Evolutionary conservation across 2,113 vertebrate genomes (phyloP).

Genomic region (rabbit (Oryctolagus cuniculus)): DNA sequence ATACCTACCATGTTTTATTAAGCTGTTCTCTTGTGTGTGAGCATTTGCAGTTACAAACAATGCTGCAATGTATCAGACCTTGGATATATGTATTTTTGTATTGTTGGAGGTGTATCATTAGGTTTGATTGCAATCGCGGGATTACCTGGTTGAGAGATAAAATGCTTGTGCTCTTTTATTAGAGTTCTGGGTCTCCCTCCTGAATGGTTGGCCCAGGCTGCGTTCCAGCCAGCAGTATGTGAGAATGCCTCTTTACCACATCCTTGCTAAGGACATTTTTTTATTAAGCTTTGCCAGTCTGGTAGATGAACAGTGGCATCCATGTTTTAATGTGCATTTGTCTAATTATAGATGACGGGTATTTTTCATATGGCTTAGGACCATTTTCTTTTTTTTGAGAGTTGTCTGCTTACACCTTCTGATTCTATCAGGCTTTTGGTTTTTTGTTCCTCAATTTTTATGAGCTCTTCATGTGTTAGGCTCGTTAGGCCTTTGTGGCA

Average conservation of each 20-base stretch:
- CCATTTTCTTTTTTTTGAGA: background rate
- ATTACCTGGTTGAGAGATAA: constrained; percentile 7
- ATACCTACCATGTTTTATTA: background rate
- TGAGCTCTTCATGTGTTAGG: background rate
- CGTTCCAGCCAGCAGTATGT: background rate
- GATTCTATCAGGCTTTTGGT: constrained; percentile 1
- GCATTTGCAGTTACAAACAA: background rate
- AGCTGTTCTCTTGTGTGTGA: background rate
- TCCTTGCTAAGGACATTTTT: background rate
- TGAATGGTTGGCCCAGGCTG: background rate
- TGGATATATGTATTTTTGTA: background rate
- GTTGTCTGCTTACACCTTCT: constrained; percentile 14
- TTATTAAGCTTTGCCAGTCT: background rate
- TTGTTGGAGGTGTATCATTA: background rate
- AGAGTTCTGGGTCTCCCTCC: background rate
- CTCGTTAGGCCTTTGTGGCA: background rate
- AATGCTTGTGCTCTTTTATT: background rate
- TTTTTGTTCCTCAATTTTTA: background rate
- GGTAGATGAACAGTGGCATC: background rate
- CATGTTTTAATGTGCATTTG: background rate
- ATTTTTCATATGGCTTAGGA: background rate
- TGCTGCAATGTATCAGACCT: background rate
- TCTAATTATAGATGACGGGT: constrained; percentile 20
- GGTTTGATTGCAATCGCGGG: background rate
- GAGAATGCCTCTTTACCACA: background rate